A percentile compares a stretch with the other conserved stretches of the same genome.
Conservation (phyloP, 2,888 invertebrate genomes). For the Synergus japonicus region DNA sequence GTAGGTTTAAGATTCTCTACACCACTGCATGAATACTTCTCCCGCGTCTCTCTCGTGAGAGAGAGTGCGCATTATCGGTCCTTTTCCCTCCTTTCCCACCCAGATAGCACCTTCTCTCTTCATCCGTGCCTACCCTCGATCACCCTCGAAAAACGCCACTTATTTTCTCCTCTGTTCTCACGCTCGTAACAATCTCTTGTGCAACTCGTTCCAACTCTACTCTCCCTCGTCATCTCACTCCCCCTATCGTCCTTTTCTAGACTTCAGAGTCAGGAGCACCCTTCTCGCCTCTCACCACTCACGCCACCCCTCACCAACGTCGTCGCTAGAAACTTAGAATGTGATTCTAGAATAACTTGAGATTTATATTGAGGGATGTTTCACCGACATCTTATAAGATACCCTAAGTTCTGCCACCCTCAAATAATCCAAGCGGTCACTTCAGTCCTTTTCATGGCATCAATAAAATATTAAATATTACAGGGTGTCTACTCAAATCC, state of each 20-base stretch:
- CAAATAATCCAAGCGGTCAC: background rate
- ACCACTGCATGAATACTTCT: constrained; percentile 25
- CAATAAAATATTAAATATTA: background rate
- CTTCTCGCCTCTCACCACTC: constrained; percentile 47
- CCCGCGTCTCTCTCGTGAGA: constrained; percentile 1
- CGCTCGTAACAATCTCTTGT: constrained; percentile 54
- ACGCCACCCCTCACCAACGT: constrained; percentile 39
- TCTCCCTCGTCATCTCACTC: constrained; percentile 45
- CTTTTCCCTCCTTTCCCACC: constrained; percentile 29
- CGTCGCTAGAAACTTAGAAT: constrained; percentile 34
- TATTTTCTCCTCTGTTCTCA: constrained; percentile 52
- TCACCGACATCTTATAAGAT: background rate
- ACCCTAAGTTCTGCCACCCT: background rate
- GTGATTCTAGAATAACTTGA: constrained; percentile 16
- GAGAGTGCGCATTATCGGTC: background rate
- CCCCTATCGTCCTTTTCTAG: constrained; percentile 44
- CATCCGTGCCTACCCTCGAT: constrained; percentile 42
- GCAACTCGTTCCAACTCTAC: constrained; percentile 45
- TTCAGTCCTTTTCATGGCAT: background rate
- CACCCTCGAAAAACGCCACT: constrained; percentile 43
- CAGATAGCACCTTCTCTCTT: constrained; percentile 28
- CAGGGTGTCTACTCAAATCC: too few species aligned
- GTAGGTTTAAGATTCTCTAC: constrained; percentile 20
- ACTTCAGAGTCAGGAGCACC: constrained; percentile 32
- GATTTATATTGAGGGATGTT: constrained; percentile 10